These are phyloP conservation scores for Maconellicoccus hirsutus DNA, from an alignment of 1,140 invertebrate genomes.

Conservation along the genomic window DNA sequence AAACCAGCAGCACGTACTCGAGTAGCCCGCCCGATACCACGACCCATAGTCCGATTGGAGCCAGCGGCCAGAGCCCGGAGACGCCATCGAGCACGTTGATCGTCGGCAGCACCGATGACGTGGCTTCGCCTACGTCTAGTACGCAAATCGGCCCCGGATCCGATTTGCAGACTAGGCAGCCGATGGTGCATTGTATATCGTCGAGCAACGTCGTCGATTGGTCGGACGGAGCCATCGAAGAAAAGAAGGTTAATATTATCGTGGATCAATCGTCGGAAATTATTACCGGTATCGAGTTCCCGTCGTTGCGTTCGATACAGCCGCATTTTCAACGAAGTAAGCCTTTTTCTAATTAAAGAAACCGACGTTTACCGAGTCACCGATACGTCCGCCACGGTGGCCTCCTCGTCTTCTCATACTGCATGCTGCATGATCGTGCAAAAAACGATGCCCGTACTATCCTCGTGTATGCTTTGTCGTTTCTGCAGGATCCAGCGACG, in stretches of 20 bases:
- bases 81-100: constrained; percentile 34
- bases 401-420: not conserved
- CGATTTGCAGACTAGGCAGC: constrained; percentile 27
- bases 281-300: not conserved
- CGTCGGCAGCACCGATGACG: constrained; percentile 28
- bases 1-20: constrained; percentile 35
- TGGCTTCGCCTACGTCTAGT: constrained; percentile 28
- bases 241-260: not conserved
- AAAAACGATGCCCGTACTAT: no score
- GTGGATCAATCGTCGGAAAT: not conserved
- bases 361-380: no score
- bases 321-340: constrained; percentile 14
- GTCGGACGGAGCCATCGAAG: not conserved
- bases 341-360: not conserved
- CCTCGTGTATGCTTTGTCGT: not conserved
- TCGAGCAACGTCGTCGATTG: constrained; percentile 43
- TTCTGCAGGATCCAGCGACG: not conserved
- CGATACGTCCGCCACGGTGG: not conserved
- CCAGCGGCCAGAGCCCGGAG: constrained; percentile 34
- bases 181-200: constrained; percentile 71
- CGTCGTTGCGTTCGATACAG: not conserved
- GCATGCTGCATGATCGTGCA: not conserved
- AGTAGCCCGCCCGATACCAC: constrained; percentile 62
- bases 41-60: constrained; percentile 57
- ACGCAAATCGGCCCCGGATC: constrained; percentile 25